Base-by-base conservation (phyloP, 2,888 invertebrate genomes). In the Macrophya annulata region DNA sequence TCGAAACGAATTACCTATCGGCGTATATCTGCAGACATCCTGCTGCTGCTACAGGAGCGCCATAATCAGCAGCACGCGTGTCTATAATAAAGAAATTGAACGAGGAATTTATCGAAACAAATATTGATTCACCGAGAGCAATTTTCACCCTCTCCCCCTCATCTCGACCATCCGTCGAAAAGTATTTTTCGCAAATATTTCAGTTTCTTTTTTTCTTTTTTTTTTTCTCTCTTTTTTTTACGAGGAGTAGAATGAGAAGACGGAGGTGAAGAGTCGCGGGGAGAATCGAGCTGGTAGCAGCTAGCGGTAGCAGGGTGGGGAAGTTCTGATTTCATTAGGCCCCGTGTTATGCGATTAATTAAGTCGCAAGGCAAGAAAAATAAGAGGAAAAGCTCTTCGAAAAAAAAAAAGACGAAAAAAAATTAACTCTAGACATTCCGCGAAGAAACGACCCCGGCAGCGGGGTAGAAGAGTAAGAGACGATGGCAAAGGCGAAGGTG, bases 291-390 rank as follows among this genome's bases (percentile, higher is more conserved):
- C 43, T 9, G 45, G 72, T 74, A 87, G 62, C 59, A 90, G 90
- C 88, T 90, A 90, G n/a, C 90, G 17, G 55, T 4, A 9, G 31
- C 59, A n/a, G 31, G 71, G 48, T 25, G 21, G 81, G 65, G 43
- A 77, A 91, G 91, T 91, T 92, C 92, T 93, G 93, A 93, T 93
- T 93, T 93, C 93, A 93, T 93, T 93, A 93, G 93, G 93, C 90
- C 90, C 92, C 91, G 93, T 93, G 93, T 93, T 93, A 93, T 93
- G 93, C 93, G 93, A 93, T 93, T 93, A 93, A 93, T 93, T 93
- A 93, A 93, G 93, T 93, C 93, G 92, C 92, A 91, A 89, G 89
- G 90, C 90, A 90, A 91, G 90, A 92, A 93, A 92, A 92, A 91
- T 90, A 91, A 90, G 90, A 91, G 90, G 88, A 88, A 87, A 90